Percentiles rank a stretch among this genome's conserved stretches.
Conservation (phyloP, 1,140 invertebrate species). For the Diorhabda sublineata region DNA sequence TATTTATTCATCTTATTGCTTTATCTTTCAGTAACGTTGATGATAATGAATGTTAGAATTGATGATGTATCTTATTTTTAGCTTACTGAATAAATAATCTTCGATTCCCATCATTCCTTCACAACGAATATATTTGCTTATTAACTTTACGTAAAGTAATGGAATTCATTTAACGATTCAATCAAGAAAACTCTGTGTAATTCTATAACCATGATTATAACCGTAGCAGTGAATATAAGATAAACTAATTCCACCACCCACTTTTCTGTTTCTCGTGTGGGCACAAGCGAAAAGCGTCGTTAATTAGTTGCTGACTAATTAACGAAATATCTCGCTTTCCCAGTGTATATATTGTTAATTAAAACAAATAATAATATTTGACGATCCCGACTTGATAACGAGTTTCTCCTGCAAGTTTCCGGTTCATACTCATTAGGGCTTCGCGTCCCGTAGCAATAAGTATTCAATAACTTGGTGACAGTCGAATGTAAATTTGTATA, state of each 20-base stretch:
- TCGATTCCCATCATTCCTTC: no score
- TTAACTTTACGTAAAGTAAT: no score
- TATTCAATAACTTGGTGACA: constrained; percentile 37
- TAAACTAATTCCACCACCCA: not conserved
- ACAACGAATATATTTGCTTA: no score
- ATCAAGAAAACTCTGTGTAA: no score
- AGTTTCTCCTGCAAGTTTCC: constrained; percentile 30
- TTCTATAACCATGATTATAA: no score
- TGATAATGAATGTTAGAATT: no score
- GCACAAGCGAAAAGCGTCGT: constrained; percentile 2
- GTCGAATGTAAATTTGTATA: constrained; percentile 44
- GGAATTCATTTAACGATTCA: no score
- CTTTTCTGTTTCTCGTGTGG: not conserved
- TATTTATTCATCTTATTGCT: no score
- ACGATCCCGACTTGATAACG: constrained; percentile 28
- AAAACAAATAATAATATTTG: constrained; percentile 32
- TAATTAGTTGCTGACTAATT: constrained; percentile 16
- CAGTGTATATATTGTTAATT: constrained; percentile 26
- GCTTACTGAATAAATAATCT: no score
- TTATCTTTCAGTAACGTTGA: no score
- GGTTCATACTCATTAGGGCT: constrained; percentile 26
- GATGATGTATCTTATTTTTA: no score
- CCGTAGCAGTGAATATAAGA: not conserved
- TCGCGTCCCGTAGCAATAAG: constrained; percentile 30
- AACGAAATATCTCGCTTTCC: constrained; percentile 13